Evolutionary conservation across 1,140 invertebrate species (phyloP), one percentile per base, ranked within the genome.

Genomic region (Harpegnathos saltator): DNA sequence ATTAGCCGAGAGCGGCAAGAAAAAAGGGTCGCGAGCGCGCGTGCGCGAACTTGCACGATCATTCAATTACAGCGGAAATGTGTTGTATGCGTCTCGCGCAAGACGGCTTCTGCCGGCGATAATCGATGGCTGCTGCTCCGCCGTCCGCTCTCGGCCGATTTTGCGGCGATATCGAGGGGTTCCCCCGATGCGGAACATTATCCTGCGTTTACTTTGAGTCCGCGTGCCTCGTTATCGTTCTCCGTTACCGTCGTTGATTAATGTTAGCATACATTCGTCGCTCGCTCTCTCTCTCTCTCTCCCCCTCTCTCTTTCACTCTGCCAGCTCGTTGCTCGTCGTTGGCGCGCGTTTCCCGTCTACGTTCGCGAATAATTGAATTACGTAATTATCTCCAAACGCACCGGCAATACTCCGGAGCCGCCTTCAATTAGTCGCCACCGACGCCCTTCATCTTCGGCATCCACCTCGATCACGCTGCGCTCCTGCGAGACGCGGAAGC

Each of bases 321-420:
- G 14, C 59, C 38, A 44, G 65, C 15, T 26, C n/a, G n/a, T n/a
- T n/a, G n/a, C 48, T 63, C 44, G 75, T 80, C 63, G 56, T 59
- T 59, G 71, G 38, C 83, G 61, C 29, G 48, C 73, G 38, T 81
- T 59, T 52, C 22, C 48, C 62, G 50, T 75, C 69, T 80, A 56
- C 65, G 33, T 85, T 73, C 72, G 77, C 74, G 83, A 66, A 77
- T 89, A 85, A 89, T 89, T 83, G 63, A 85, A 85, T 89, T 89
- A 87, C 65, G 83, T 87, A 89, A 89, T 89, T 87, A 89, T 89
- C 38, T 71, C 81, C 74, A 84, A 85, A 87, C 80, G 83, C 71
- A 22, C 61, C 26, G 66, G 54, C 69, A 83, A 88, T 86, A 85
- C 85, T 83, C 75, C 17, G 52, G 78, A 50, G 83, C 62, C 82